Conservation (phyloP, 2,113 vertebrate species). For the Scomber scombrus region DNA sequence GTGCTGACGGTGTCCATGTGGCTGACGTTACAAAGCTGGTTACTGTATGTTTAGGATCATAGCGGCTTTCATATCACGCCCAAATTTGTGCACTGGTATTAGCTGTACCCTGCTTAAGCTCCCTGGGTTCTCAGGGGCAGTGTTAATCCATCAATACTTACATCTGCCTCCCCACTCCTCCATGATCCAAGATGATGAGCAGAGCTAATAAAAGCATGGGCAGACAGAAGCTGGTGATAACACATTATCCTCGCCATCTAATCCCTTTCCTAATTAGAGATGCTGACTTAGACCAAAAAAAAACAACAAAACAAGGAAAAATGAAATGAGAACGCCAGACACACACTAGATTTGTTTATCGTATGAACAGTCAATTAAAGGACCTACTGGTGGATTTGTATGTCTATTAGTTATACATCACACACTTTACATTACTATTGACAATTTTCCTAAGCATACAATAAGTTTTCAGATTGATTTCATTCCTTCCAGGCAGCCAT, state of each 20-base stretch:
- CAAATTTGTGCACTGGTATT: constrained; percentile 43
- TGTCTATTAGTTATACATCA: constrained; percentile 1
- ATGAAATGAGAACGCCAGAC: constrained; percentile 3
- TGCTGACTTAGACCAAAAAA: constrained; percentile 39
- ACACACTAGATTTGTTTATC: constrained; percentile 15
- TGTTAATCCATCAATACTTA: constrained; percentile 60
- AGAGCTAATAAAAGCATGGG: constrained; percentile 71
- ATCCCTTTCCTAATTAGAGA: constrained; percentile 75
- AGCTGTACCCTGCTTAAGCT: constrained; percentile 43
- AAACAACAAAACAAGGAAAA: constrained; percentile 38
- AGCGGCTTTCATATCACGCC: constrained; percentile 9
- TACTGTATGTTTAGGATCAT: constrained; percentile 32
- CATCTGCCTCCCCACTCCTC: constrained; percentile 41
- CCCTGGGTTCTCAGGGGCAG: constrained; percentile 33
- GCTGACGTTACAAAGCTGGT: not conserved
- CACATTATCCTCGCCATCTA: constrained; percentile 71
- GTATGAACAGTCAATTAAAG: constrained; percentile 28
- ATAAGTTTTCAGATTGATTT: constrained; percentile 19
- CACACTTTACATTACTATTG: constrained; percentile 1
- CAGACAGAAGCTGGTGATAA: constrained; percentile 67
- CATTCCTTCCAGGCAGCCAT: constrained; percentile 16
- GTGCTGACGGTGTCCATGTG: constrained; percentile 13
- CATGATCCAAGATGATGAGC: constrained; percentile 54
- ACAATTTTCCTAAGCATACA: not conserved
- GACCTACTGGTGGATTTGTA: not conserved